Evolutionary conservation across 2,797 vertebrate species (phyloP).

Genomic region (Cossypha caffra): DNA sequence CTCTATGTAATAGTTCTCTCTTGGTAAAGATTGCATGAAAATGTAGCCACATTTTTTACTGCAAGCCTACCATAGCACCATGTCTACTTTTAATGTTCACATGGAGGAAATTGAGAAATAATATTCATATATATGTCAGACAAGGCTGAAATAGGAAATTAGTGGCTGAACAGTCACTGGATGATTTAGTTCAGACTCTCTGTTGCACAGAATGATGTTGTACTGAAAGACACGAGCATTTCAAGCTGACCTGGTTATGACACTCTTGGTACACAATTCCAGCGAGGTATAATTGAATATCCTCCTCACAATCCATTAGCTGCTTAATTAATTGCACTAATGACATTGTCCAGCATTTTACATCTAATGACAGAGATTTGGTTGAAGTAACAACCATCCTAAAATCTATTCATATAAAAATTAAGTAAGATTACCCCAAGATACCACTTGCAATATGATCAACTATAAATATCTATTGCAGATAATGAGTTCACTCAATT

Average conservation of each 20-base stretch:
- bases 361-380: background rate
- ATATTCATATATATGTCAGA: background rate
- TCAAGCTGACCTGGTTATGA: background rate
- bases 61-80: background rate
- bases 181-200: background rate
- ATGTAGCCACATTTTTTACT: background rate
- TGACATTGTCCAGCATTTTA: slow-evolving; percentile 17
- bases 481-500: background rate
- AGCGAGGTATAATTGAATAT: background rate
- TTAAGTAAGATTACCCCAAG: background rate
- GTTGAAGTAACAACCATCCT: background rate
- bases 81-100: background rate
- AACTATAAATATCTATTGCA: background rate
- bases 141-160: background rate
- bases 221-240: background rate
- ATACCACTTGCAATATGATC: background rate
- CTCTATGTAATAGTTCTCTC: fast-evolving
- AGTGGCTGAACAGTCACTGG: background rate
- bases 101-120: background rate
- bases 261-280: background rate
- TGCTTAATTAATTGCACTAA: slow-evolving; percentile 53
- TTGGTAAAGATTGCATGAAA: background rate
- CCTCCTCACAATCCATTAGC: slow-evolving; percentile 20
- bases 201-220: background rate
- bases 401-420: background rate